Evolutionary conservation across 2,888 invertebrate species (phyloP).

Genomic region (Tethea ocularis): DNA sequence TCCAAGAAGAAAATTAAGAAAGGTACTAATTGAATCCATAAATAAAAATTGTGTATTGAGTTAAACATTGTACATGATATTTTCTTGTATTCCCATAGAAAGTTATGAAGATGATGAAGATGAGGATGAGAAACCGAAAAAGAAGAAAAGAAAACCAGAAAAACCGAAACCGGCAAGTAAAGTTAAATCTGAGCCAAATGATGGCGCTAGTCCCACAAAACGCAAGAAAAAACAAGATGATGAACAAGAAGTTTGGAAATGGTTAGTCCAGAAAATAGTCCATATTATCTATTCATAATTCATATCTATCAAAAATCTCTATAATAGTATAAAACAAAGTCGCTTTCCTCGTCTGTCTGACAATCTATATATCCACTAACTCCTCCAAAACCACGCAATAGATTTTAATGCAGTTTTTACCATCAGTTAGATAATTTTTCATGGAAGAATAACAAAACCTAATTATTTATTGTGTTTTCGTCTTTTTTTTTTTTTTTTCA

Average conservation of each 20-base stretch:
- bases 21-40: constrained; percentile 45
- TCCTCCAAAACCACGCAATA: too few relatives aligned
- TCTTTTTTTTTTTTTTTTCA: not conserved
- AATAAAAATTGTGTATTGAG: too few relatives aligned
- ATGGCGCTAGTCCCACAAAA: constrained; percentile 82
- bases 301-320: too few relatives aligned
- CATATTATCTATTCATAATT: too few relatives aligned
- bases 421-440: too few relatives aligned
- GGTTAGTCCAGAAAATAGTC: constrained; percentile 81
- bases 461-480: not conserved
- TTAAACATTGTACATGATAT: not conserved
- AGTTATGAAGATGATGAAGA: constrained; percentile 85
- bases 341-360: too few relatives aligned
- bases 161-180: constrained; percentile 49
- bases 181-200: constrained; percentile 60
- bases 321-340: too few relatives aligned
- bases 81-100: constrained; percentile 48
- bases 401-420: too few relatives aligned
- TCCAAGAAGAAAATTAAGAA: constrained; percentile 86
- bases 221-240: constrained; percentile 92
- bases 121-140: constrained; percentile 81
- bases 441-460: too few relatives aligned
- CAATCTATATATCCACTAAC: too few relatives aligned
- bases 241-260: constrained; percentile 94
- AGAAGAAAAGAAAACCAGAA: constrained; percentile 79